Conservation (phyloP, 64 coral and sea anemone species). For the Stichodactyla helianthus region DNA sequence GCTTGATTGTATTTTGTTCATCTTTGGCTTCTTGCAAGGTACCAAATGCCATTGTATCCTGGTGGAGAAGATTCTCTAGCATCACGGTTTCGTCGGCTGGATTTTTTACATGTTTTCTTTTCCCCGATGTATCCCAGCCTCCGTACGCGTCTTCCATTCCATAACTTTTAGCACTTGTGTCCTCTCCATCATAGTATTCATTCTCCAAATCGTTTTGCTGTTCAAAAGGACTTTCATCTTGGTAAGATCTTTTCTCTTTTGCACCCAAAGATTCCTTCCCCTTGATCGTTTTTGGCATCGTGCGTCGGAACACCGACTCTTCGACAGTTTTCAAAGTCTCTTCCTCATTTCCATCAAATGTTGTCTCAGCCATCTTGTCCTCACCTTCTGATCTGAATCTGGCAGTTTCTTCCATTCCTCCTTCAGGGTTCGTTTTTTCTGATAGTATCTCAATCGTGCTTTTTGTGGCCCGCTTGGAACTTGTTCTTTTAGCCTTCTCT, state of each 20-base stretch:
- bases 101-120: not conserved
- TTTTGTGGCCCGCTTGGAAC: not conserved
- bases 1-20: not conserved
- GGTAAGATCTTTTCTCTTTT: not conserved
- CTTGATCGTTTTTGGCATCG: not conserved
- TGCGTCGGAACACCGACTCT: not conserved
- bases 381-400: not conserved
- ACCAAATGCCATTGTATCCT: not conserved
- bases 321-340: not conserved
- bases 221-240: not conserved
- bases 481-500: not conserved
- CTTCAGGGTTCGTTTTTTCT: not conserved
- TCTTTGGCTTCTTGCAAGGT: constrained; percentile 5
- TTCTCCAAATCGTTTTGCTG: not conserved
- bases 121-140: not conserved
- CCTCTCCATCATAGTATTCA: not conserved
- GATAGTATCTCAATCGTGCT: not conserved
- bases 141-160: not conserved
- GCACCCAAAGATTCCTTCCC: not conserved
- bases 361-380: not conserved
- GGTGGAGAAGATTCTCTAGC: not conserved
- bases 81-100: not conserved
- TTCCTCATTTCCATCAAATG: not conserved
- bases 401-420: not conserved
- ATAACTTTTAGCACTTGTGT: not conserved